Percentiles rank a stretch among this genome's conserved stretches.
Evolutionary conservation across 2,113 vertebrate genomes (phyloP).

Genomic region (Prietella phreatophila): DNA sequence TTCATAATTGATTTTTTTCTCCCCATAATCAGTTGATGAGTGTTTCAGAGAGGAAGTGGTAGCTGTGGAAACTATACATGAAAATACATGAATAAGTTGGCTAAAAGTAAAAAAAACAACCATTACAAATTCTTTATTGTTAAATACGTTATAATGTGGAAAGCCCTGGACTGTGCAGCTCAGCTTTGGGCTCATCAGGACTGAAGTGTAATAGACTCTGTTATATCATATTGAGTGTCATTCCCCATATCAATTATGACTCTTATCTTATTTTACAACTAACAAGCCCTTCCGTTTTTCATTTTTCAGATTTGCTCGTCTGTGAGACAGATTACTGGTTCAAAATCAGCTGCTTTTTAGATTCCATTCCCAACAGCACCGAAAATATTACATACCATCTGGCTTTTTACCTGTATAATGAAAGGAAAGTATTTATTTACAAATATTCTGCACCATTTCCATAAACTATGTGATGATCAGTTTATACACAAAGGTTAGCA

Average conservation of each 20-base stretch:
- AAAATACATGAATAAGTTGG: background rate
- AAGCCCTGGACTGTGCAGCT: background rate
- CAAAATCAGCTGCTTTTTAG: conserved; percentile 53
- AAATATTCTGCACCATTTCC: background rate
- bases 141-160: background rate
- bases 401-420: accelerated
- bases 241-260: background rate
- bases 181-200: background rate
- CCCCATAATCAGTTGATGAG: background rate
- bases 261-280: no score
- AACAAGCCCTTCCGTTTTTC: background rate
- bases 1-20: background rate
- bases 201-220: background rate
- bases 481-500: background rate
- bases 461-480: background rate
- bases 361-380: background rate
- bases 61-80: background rate
- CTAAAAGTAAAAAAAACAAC: background rate
- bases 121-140: background rate
- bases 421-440: background rate
- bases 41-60: conserved; percentile 14
- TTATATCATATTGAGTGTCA: background rate
- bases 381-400: conserved; percentile 46
- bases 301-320: background rate
- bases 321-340: conserved; percentile 52